phyloP scores from a whole-genome alignment of 2,888 invertebrate genomes.

The Subacronicta megacephala region DNA sequence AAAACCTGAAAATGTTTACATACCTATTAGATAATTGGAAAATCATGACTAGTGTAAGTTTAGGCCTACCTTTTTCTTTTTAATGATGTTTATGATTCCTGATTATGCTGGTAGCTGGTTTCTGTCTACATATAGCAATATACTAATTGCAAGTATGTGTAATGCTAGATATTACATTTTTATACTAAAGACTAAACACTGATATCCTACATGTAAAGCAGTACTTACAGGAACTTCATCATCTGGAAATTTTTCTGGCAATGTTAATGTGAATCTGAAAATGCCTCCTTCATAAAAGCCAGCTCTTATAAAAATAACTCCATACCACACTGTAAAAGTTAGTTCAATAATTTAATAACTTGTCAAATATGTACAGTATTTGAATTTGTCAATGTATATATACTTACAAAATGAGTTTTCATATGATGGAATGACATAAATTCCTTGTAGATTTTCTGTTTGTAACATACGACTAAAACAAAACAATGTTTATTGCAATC shows the following conservation, averaged over 20 bases:
- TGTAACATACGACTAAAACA: constrained; percentile 94
- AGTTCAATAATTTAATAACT: neutral
- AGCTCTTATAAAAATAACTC: constrained; percentile 96
- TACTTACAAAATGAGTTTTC: constrained; percentile 94
- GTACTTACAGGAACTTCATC: constrained; percentile 94
- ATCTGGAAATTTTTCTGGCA: constrained; percentile 97
- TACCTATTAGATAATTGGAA: neutral
- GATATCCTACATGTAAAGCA: neutral
- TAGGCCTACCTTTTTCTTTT: no score
- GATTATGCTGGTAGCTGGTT: no score
- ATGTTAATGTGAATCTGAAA: constrained; percentile 95
- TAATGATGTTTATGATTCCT: no score
- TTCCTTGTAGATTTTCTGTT: constrained; percentile 95
- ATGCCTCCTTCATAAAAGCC: constrained; percentile 97
- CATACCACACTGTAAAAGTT: constrained; percentile 94
- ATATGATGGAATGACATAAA: constrained; percentile 97
- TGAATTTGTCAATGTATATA: neutral
- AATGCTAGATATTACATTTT: no score
- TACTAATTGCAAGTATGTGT: no score
- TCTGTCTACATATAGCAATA: no score
- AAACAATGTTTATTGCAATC: neutral
- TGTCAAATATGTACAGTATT: no score
- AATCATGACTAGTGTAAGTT: no score
- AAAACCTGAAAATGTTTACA: constrained; percentile 91
- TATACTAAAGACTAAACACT: no score